Percentiles rank a stretch among this genome's conserved stretches.
phyloP scores from a whole-genome alignment of 2,797 vertebrate species.

The Xiphorhynchus erythropygius region DNA sequence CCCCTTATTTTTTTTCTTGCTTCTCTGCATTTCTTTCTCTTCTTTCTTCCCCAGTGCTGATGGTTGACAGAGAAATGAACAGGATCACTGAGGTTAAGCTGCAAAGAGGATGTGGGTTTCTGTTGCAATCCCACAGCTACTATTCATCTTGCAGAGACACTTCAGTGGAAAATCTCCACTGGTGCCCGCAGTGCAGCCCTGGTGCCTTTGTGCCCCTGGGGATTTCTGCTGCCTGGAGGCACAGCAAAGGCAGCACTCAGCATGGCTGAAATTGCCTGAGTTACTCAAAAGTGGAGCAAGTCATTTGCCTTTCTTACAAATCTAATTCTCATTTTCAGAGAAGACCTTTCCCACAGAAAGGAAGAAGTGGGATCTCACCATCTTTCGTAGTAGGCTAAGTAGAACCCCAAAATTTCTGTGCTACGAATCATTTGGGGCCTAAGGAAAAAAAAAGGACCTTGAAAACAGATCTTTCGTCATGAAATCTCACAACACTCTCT shows the following conservation, averaged over 20 bases:
- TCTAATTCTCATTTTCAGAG: not conserved
- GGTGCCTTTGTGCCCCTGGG: not conserved
- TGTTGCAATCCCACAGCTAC: not conserved
- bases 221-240: not conserved
- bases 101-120: constrained; percentile 44
- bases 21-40: not conserved
- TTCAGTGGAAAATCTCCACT: not conserved
- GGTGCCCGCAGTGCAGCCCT: not conserved
- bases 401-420: not conserved
- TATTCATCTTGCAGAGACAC: not conserved
- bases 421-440: accelerated
- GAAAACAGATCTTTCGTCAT: not conserved
- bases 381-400: not conserved
- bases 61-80: not conserved
- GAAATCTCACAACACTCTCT: not conserved
- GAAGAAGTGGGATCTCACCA: not conserved
- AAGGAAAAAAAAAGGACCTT: not conserved
- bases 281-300: not conserved
- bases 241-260: not conserved
- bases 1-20: not conserved
- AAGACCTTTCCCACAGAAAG: not conserved
- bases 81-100: accelerated
- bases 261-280: not conserved
- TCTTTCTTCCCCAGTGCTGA: not conserved
- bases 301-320: not conserved